Evolutionary conservation across 2,113 vertebrate species (phyloP).

Genomic region (Esox niger): DNA sequence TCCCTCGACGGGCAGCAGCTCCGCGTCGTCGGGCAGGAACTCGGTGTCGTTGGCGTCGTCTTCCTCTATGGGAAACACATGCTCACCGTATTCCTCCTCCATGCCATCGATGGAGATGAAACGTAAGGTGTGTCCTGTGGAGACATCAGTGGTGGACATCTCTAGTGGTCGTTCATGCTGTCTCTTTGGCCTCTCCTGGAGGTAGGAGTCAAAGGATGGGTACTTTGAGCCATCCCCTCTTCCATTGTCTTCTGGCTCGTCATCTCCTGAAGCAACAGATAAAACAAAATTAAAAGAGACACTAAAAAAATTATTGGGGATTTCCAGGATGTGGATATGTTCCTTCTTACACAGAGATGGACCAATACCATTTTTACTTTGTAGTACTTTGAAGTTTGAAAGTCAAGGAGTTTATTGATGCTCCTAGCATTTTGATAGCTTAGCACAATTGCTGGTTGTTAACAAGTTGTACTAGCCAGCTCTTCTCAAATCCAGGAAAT

Average conservation of each 20-base stretch:
- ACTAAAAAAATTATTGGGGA: neutral
- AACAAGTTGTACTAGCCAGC: no score
- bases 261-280: constrained; percentile 11
- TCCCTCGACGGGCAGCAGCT: constrained; percentile 16
- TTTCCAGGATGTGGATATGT: no score
- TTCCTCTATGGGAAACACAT: constrained; percentile 59
- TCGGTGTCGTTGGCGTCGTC: constrained; percentile 36
- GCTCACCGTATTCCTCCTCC: constrained; percentile 43
- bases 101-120: constrained; percentile 35
- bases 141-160: constrained; percentile 4
- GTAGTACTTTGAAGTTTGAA: no score
- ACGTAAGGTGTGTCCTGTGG: constrained; percentile 25
- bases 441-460: no score
- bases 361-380: no score
- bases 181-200: constrained; percentile 19
- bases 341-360: no score
- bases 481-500: no score
- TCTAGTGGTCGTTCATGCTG: constrained; percentile 23
- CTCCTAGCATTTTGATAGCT: no score
- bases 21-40: constrained; percentile 28
- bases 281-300: constrained; percentile 20
- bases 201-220: neutral
- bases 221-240: constrained; percentile 10
- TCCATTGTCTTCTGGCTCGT: constrained; percentile 21
- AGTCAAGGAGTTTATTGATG: no score